phyloP scores from a whole-genome alignment of 2,797 vertebrate species.

The Ciconia nigra region DNA sequence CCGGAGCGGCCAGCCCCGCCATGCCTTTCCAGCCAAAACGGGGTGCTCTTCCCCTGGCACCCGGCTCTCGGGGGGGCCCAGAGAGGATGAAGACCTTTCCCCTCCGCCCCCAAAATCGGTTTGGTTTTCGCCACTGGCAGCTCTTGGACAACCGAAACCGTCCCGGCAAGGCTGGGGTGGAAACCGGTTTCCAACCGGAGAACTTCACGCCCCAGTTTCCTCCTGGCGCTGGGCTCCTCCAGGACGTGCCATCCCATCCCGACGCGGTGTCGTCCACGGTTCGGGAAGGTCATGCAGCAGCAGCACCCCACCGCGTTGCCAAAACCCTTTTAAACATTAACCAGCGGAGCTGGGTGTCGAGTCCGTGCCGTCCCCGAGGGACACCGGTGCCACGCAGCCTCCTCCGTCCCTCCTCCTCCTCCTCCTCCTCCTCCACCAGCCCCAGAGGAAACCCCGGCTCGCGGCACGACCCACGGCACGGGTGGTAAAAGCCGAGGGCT shows the following conservation, averaged over 20 bases:
- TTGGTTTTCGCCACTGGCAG: fast-evolving
- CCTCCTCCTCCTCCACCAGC: background rate
- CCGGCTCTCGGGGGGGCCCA: fast-evolving
- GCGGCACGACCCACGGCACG: background rate
- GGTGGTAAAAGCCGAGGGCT: background rate
- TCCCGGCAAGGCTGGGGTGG: background rate
- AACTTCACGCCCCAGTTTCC: background rate
- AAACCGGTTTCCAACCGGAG: background rate
- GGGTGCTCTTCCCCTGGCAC: background rate
- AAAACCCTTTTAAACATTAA: background rate
- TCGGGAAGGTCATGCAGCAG: background rate
- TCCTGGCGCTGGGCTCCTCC: fast-evolving
- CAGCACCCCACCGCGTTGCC: fast-evolving
- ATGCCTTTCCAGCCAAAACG: background rate
- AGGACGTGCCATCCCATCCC: background rate
- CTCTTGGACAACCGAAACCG: fast-evolving
- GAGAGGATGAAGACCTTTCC: background rate
- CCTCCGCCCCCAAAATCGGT: background rate
- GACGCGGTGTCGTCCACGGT: no score
- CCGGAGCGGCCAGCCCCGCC: background rate
- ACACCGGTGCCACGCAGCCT: background rate
- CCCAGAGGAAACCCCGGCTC: background rate
- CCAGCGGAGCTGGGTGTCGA: background rate
- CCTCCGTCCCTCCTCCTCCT: background rate
- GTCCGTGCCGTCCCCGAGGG: background rate